Evolutionary conservation across 2,797 vertebrate genomes (phyloP).

Genomic region (Acomys russatus): DNA sequence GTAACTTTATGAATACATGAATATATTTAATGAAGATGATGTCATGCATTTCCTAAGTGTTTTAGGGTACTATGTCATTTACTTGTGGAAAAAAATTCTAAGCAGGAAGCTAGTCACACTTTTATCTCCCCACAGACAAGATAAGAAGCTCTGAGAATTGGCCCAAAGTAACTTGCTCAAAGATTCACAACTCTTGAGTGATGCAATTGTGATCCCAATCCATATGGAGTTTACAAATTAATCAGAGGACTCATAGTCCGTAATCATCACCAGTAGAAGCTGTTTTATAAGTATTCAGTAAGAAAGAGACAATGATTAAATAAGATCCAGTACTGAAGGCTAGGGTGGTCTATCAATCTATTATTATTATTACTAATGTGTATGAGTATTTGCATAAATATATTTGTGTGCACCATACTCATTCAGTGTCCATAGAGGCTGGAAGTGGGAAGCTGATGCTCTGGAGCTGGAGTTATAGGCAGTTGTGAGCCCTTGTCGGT

Average conservation of each 20-base stretch:
- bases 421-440: not conserved
- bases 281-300: not conserved
- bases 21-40: not conserved
- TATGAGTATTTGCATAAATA: not conserved
- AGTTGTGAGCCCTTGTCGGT: not conserved
- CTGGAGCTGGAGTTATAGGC: not conserved
- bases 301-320: not conserved
- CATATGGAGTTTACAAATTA: not conserved
- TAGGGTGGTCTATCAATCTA: not conserved
- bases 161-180: not conserved
- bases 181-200: constrained; percentile 6
- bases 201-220: constrained; percentile 1
- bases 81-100: constrained; percentile 9
- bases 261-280: not conserved
- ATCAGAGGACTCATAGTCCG: not conserved
- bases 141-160: constrained; percentile 34
- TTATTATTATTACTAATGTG: not conserved
- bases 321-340: not conserved
- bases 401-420: not conserved
- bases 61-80: constrained; percentile 38
- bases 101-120: not conserved
- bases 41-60: constrained; percentile 8
- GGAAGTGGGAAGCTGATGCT: not conserved
- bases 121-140: constrained; percentile 21
- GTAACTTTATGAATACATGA: not conserved